A percentile compares a stretch with the other conserved stretches of the same genome.
Evolutionary conservation across 2,797 vertebrate genomes (phyloP).

Genomic region (Pseudochirops cupreus): DNA sequence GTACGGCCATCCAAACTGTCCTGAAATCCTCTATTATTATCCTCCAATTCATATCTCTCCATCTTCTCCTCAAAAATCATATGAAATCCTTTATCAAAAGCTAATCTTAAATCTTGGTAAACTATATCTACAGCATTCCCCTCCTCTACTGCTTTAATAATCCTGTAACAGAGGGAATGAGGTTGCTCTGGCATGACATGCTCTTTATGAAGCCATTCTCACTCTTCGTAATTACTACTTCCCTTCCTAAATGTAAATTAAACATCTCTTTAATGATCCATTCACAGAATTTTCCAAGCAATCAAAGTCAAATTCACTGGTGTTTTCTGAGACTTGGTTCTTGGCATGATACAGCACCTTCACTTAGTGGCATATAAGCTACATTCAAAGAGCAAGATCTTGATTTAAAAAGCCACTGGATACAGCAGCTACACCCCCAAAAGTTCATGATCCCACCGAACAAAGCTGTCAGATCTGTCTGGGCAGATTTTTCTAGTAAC

Average conservation of each 20-base stretch:
- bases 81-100: not conserved
- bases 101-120: not conserved
- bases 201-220: not conserved
- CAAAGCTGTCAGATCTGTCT: conserved; percentile 22
- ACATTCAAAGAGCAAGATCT: not conserved
- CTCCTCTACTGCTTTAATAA: not conserved
- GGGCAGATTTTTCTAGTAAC: conserved; percentile 64
- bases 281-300: not conserved
- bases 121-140: not conserved
- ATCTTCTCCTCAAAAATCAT: not conserved
- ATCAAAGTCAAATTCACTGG: not conserved
- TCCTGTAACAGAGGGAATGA: not conserved
- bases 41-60: not conserved
- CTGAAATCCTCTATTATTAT: not conserved
- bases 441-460: conserved; percentile 59
- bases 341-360: not conserved
- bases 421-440: conserved; percentile 3
- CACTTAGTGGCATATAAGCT: conserved; percentile 33
- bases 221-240: not conserved
- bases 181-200: not conserved
- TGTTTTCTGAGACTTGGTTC: not conserved
- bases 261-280: not conserved
- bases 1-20: not conserved
- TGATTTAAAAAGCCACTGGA: conserved; percentile 55
- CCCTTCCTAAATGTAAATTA: not conserved